These are phyloP conservation scores for Tuta absoluta DNA, from an alignment of 2,888 invertebrate genomes.

Conservation along the genomic window DNA sequence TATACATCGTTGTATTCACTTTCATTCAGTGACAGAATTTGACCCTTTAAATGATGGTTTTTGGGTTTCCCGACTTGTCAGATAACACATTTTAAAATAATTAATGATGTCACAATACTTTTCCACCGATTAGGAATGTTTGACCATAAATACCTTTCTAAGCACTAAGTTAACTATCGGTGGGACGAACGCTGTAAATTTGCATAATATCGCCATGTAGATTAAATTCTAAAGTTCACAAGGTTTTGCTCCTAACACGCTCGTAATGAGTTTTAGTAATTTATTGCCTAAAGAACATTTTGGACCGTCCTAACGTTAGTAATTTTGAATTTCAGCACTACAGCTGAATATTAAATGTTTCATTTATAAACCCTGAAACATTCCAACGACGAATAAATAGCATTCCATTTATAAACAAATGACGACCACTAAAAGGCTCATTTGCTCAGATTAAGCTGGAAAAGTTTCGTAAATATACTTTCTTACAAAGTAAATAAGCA, in stretches of 20 bases:
- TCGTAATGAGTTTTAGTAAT: slow-evolving; percentile 48
- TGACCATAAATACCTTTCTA: neutral
- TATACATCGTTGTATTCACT: no score
- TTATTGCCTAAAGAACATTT: slow-evolving; percentile 29
- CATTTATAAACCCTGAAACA: neutral
- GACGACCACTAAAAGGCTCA: neutral
- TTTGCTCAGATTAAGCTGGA: neutral
- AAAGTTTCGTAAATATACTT: neutral
- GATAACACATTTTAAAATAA: neutral
- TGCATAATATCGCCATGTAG: slow-evolving; percentile 30
- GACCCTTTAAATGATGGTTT: no score
- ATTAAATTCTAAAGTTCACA: slow-evolving; percentile 35
- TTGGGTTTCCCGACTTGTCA: neutral
- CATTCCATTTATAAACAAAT: neutral
- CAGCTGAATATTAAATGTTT: slow-evolving; percentile 10
- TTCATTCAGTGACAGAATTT: no score
- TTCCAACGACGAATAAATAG: neutral
- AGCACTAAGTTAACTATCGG: slow-evolving; percentile 27
- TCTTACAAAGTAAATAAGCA: slow-evolving; percentile 8
- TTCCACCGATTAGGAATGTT: neutral
- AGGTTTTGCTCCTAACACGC: slow-evolving; percentile 37
- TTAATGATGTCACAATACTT: neutral
- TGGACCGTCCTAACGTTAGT: neutral
- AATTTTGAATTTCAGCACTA: neutral
- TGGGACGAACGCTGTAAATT: slow-evolving; percentile 25